Conservation (phyloP, 1,140 invertebrate species). For the Mercenaria mercenaria region DNA sequence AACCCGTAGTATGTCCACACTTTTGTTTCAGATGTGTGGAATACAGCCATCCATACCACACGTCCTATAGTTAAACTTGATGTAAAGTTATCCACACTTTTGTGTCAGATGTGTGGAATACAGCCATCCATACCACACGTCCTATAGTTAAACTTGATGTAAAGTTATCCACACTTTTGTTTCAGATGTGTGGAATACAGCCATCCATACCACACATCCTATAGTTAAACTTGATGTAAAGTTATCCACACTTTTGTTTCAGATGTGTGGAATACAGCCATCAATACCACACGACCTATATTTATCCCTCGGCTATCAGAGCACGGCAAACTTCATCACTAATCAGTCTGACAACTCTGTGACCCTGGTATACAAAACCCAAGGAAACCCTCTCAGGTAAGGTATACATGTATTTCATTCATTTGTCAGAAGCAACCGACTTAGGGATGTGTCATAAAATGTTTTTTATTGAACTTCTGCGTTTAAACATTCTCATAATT, state of each 20-base stretch:
- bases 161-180: too few species aligned
- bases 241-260: too few species aligned
- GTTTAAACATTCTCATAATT: too few species aligned
- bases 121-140: conserved; percentile 14
- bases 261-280: conserved; percentile 25
- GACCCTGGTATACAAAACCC: not conserved
- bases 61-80: not conserved
- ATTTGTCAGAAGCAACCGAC: not conserved
- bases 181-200: conserved; percentile 19
- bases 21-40: conserved; percentile 9
- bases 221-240: too few species aligned
- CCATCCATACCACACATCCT: conserved; percentile 13
- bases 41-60: conserved; percentile 20
- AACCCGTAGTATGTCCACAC: too few species aligned
- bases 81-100: too few species aligned
- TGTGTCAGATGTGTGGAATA: conserved; percentile 4
- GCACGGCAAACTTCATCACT: not conserved
- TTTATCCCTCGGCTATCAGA: not conserved
- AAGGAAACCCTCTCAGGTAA: not conserved
- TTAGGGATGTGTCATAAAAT: too few species aligned
- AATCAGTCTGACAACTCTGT: conserved; percentile 1
- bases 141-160: too few species aligned
- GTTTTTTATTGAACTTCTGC: too few species aligned
- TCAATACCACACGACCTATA: conserved; percentile 23
- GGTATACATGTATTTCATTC: not conserved